Evolutionary conservation across 2,888 invertebrate genomes (phyloP), one percentile per base, ranked within the genome.

Genomic region (Drosophila neonasuta): DNA sequence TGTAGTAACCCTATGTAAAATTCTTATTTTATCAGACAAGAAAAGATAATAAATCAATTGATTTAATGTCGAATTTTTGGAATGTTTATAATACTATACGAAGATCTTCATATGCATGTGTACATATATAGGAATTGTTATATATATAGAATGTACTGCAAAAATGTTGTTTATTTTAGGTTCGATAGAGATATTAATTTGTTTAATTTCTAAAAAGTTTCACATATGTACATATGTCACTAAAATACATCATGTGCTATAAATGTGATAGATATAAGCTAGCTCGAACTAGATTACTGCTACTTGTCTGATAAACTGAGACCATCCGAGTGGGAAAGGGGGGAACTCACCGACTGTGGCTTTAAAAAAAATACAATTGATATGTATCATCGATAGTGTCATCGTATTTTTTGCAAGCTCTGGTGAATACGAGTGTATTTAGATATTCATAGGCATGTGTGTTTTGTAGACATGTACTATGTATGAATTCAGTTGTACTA

Each of bases 381-480:
- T 59, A 32, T 56, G 34, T 34, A 55, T 44, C 36, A 68, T 51
- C 36, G 62, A 62, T 57, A 62, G 44, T 57, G 69, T 69, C 49
- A 68, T 63, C 54, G 41, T 54, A 46, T 32, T 20, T 34, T 45
- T 45, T 36, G 41, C 34, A 41, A 39, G 20, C 30, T 55, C 42
- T 51, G 46, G 15, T 46, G 44, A 54, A 50, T 67, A 39, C 45
- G 29, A 42, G n/a, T n/a, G n/a, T 24, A 30, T 45, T 52, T 2
- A 36, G 30, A 39, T 36, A 60, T 54, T 52, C 52, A 30, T 42
- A 52, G 52, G 34, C 20, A 24, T 44, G 30, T 48, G 24, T 57
- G 46, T 32, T 48, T 15, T 57, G 46, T 32, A 20, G 44, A 32
- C 17, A 10, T 49, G 42, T 49, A 58, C 44, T 52, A 48, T 62